phyloP scores from a whole-genome alignment of 2,888 invertebrate species.

The Cecidostiba fungosa region DNA sequence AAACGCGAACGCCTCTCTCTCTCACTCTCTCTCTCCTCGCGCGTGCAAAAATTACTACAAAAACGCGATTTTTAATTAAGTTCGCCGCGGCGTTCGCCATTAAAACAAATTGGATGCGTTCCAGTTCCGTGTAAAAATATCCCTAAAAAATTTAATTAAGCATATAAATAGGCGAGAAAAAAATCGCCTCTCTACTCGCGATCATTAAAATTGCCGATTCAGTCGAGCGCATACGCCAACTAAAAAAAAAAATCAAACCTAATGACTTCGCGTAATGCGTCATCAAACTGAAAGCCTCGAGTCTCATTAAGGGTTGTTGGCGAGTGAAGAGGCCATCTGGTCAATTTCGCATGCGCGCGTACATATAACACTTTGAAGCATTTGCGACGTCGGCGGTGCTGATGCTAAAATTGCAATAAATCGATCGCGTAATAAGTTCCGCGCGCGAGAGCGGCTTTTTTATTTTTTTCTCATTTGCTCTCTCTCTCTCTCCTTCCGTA shows the following conservation, averaged over 20 bases:
- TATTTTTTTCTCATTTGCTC: slow-evolving; percentile 6
- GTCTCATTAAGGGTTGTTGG: slow-evolving; percentile 60
- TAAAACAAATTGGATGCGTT: slow-evolving; percentile 17
- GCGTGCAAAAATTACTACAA: neutral
- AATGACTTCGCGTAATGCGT: slow-evolving; percentile 56
- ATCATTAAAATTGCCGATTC: slow-evolving; percentile 56
- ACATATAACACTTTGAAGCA: slow-evolving; percentile 50
- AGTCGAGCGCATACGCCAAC: neutral
- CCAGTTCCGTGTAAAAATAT: slow-evolving; percentile 25
- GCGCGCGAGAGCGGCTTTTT: neutral
- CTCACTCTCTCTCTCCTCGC: neutral
- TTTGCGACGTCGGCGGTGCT: slow-evolving; percentile 37
- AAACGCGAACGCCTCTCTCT: neutral
- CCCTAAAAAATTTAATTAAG: slow-evolving; percentile 50
- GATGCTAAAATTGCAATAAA: slow-evolving; percentile 51
- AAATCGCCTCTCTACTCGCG: neutral
- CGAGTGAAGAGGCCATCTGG: slow-evolving; percentile 59
- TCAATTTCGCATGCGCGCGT: slow-evolving; percentile 51
- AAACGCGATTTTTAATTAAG: slow-evolving; percentile 37
- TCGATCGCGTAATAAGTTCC: slow-evolving; percentile 47
- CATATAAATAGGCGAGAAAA: slow-evolving; percentile 48
- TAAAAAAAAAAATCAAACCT: slow-evolving; percentile 46
- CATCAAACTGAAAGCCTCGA: slow-evolving; percentile 54
- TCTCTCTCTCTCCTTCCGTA: slow-evolving; percentile 6
- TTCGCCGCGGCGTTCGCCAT: slow-evolving; percentile 21